A percentile compares a stretch with the other conserved stretches of the same genome.
These are phyloP conservation scores for Aricia agestis DNA, from an alignment of 1,140 invertebrate genomes.

Conservation along the genomic window DNA sequence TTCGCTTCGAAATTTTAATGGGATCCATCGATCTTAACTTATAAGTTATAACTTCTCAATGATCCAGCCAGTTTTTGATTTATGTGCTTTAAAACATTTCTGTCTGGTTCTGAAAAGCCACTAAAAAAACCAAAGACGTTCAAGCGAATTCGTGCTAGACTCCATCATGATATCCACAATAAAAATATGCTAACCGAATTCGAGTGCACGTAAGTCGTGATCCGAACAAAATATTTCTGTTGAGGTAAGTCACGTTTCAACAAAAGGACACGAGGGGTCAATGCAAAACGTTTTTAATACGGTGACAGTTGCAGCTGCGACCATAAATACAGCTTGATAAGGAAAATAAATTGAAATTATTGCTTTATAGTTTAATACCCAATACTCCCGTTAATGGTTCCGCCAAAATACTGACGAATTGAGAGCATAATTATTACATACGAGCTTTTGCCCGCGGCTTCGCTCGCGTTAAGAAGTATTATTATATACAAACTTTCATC, in stretches of 20 bases:
- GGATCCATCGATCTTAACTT: conserved; percentile 17
- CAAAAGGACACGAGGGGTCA: conserved; percentile 38
- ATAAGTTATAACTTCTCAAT: not conserved
- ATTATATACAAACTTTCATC: too few relatives aligned
- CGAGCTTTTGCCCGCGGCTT: too few relatives aligned
- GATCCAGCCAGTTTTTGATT: not conserved
- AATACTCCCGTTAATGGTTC: not conserved
- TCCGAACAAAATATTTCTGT: conserved; percentile 43
- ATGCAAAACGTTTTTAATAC: conserved; percentile 41
- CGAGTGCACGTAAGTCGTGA: conserved; percentile 40
- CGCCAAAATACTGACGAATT: not conserved
- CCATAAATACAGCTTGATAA: conserved; percentile 17
- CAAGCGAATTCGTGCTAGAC: not conserved
- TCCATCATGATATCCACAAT: conserved; percentile 29
- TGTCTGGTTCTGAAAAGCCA: not conserved
- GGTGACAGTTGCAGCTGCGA: conserved; percentile 41
- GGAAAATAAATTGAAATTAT: not conserved
- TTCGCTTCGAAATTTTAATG: conserved; percentile 14
- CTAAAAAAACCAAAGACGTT: not conserved
- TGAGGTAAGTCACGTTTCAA: conserved; percentile 55
- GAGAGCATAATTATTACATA: not conserved
- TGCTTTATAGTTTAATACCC: not conserved
- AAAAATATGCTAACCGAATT: conserved; percentile 18
- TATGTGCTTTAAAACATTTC: not conserved
- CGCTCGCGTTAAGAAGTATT: too few relatives aligned